phyloP scores from a whole-genome alignment of 2,113 vertebrate genomes.

The Oryzias curvinotus region DNA sequence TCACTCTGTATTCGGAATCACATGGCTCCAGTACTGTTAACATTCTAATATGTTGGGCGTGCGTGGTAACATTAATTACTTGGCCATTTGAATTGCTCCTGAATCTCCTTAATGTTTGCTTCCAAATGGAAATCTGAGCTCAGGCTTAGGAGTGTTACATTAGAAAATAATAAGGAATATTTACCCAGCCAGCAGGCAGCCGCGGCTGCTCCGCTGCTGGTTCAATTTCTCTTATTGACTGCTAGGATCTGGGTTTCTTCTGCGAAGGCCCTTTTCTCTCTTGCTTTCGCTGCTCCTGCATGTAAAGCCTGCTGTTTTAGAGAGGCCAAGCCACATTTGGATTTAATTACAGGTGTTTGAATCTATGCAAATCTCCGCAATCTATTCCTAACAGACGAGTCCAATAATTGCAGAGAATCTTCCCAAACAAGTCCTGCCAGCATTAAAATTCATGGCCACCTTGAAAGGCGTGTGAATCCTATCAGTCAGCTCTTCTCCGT shows the following conservation, averaged over 20 bases:
- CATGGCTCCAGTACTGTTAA: conserved; percentile 99
- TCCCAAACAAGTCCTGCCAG: conserved; percentile 58
- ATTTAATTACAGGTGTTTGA: conserved; percentile 76
- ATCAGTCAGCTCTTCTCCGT: conserved; percentile 31
- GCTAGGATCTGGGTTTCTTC: conserved; percentile 80
- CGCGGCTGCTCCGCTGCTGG: conserved; percentile 80
- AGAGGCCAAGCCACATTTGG: conserved; percentile 64
- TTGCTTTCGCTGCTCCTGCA: conserved; percentile 12
- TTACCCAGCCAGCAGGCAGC: conserved; percentile 90
- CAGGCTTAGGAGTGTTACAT: conserved; percentile 87
- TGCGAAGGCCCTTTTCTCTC: conserved; percentile 34
- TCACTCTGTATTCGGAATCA: conserved; percentile 99
- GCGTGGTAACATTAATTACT: conserved; percentile 99
- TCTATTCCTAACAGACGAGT: conserved; percentile 68
- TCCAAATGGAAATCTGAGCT: conserved; percentile 93
- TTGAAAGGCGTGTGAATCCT: conserved; percentile 66
- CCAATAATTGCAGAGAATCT: conserved; percentile 69
- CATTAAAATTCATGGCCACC: conserved; percentile 76
- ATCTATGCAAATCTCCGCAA: conserved; percentile 72
- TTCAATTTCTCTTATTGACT: conserved; percentile 85
- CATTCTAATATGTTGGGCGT: conserved; percentile 99
- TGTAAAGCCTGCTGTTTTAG: conserved; percentile 57
- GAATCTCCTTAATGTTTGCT: conserved; percentile 96
- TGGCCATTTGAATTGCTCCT: conserved; percentile 94
- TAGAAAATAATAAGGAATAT: conserved; percentile 93